Percentiles rank a stretch among this genome's conserved stretches.
Evolutionary conservation across 2,113 vertebrate species (phyloP).

Genomic region (Lophura nycthemera): DNA sequence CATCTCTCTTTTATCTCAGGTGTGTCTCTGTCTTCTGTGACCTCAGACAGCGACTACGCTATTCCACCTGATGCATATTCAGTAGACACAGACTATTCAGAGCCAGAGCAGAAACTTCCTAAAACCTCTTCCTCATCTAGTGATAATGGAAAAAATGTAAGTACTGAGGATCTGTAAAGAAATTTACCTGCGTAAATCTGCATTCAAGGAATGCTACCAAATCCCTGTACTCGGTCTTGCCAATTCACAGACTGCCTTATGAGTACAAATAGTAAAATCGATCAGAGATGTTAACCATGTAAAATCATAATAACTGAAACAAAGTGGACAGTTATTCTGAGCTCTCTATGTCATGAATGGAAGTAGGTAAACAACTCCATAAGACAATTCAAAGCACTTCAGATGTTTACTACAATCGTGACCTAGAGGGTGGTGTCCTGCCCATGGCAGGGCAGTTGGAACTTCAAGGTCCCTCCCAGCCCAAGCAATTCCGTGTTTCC

Average conservation of each 20-base stretch:
- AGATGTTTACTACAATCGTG: background rate
- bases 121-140: constrained; percentile 89
- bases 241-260: background rate
- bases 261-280: background rate
- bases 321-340: background rate
- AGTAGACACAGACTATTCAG: constrained; percentile 90
- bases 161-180: constrained; percentile 2
- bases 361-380: background rate
- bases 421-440: background rate
- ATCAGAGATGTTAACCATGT: background rate
- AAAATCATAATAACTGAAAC: background rate
- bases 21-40: constrained; percentile 92
- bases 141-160: constrained; percentile 91
- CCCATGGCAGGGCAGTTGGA: background rate
- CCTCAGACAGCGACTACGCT: constrained; percentile 97
- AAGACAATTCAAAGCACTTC: background rate
- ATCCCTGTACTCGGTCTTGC: background rate
- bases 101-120: constrained; percentile 93
- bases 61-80: constrained; percentile 97
- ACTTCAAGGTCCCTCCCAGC: background rate
- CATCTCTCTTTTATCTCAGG: constrained; percentile 74
- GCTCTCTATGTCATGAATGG: background rate
- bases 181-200: background rate
- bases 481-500: background rate
- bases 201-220: background rate